These are phyloP conservation scores for Myotis vivesi DNA, from an alignment of 2,797 vertebrate genomes.

Conservation along the genomic window DNA sequence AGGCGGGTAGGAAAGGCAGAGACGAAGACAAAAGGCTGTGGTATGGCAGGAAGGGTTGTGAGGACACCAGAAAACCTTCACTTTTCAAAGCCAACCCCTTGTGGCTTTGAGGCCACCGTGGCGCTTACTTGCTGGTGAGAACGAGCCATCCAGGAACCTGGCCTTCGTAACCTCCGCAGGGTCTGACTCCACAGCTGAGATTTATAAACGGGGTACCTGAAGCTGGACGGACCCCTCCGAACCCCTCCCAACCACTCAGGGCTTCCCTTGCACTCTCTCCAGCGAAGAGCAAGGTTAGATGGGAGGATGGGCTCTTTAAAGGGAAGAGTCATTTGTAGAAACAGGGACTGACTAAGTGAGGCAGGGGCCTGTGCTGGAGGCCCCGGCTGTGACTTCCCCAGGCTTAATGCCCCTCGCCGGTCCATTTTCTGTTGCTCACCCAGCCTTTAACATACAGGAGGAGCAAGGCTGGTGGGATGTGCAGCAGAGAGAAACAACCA, in stretches of 20 bases:
- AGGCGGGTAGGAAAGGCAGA: not conserved
- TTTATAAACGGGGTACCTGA: not conserved
- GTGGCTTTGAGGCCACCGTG: slow-evolving; percentile 75
- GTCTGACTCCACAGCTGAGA: slow-evolving; percentile 52
- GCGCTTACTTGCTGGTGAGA: slow-evolving; percentile 31
- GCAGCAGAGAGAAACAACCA: not conserved
- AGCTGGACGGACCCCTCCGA: not conserved
- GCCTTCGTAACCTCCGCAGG: not conserved
- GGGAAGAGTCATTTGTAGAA: not conserved
- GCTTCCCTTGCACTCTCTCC: not conserved
- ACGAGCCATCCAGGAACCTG: slow-evolving; percentile 60
- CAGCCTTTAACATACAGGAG: not conserved
- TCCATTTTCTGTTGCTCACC: no score
- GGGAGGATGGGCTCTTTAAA: not conserved
- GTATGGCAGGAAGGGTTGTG: slow-evolving; percentile 30
- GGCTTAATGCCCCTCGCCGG: not conserved
- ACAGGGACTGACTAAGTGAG: not conserved
- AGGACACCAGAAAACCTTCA: slow-evolving; percentile 71
- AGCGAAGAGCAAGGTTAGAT: not conserved
- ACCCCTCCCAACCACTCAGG: no score
- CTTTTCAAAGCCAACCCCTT: slow-evolving; percentile 78
- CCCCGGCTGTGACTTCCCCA: not conserved
- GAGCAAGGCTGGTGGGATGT: not conserved
- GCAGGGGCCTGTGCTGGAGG: not conserved
- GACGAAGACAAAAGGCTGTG: slow-evolving; percentile 33